Conservation (phyloP, 2,113 vertebrate genomes). For the Forbesichthys papilliferus region DNA sequence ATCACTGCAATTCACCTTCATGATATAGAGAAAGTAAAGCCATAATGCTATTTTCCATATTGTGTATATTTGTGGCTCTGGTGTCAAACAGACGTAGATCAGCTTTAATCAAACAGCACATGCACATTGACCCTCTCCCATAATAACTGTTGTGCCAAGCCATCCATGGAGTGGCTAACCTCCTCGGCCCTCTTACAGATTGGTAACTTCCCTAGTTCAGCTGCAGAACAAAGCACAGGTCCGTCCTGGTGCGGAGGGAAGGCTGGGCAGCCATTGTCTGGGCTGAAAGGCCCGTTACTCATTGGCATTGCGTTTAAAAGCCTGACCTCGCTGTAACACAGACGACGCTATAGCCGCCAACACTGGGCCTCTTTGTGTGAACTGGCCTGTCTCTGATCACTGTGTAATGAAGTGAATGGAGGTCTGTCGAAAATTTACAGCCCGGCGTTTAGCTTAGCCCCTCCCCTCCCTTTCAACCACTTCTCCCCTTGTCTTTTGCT, state of each 20-base stretch:
- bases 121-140: slow-evolving; percentile 36
- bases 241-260: slow-evolving; percentile 50
- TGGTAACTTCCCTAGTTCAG: slow-evolving; percentile 74
- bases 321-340: slow-evolving; percentile 83
- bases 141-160: slow-evolving; percentile 37
- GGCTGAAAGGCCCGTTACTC: slow-evolving; percentile 71
- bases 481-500: slow-evolving; percentile 60
- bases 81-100: slow-evolving; percentile 3
- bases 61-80: too few relatives aligned
- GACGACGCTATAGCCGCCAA: slow-evolving; percentile 74
- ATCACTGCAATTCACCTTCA: too few relatives aligned
- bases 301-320: slow-evolving; percentile 70
- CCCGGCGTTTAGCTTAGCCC: slow-evolving; percentile 33
- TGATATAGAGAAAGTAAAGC: too few relatives aligned
- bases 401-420: slow-evolving; percentile 89
- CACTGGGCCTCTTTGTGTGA: slow-evolving; percentile 80
- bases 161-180: slow-evolving; percentile 55
- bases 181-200: slow-evolving; percentile 71
- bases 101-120: slow-evolving; percentile 14
- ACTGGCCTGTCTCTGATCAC: slow-evolving; percentile 84
- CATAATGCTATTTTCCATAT: too few relatives aligned
- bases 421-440: slow-evolving; percentile 90
- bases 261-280: slow-evolving; percentile 66
- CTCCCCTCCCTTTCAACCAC: slow-evolving; percentile 65
- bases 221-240: slow-evolving; percentile 63